A percentile compares a stretch with the other conserved stretches of the same genome.
Conservation (phyloP, 2,888 invertebrate genomes). For the Yponomeuta malinellus region DNA sequence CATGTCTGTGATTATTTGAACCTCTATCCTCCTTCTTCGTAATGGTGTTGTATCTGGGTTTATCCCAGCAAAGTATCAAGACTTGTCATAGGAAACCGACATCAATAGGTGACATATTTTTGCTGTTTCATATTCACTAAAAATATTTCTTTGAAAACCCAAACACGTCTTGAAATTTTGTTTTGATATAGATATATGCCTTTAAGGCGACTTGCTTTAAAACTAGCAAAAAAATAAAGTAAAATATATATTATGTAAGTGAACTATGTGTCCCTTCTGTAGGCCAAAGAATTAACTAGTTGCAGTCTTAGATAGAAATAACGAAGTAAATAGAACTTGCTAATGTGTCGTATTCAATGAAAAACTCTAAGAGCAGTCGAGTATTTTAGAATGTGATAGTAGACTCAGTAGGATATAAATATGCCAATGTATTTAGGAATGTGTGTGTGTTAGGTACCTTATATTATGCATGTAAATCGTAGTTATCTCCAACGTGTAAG, state of each 20-base stretch:
- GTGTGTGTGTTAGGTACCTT: slow-evolving; percentile 56
- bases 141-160: too few relatives aligned
- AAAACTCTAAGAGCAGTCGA: slow-evolving; percentile 33
- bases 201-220: slow-evolving; percentile 10
- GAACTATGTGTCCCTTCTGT: not conserved
- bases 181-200: slow-evolving; percentile 9
- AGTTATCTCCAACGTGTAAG: slow-evolving; percentile 38
- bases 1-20: slow-evolving; percentile 51
- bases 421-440: slow-evolving; percentile 39
- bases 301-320: not conserved
- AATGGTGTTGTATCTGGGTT: slow-evolving; percentile 43
- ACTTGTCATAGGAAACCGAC: not conserved
- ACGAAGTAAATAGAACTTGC: not conserved
- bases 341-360: slow-evolving; percentile 20
- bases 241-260: not conserved
- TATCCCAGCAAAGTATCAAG: slow-evolving; percentile 19
- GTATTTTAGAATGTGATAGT: slow-evolving; percentile 28
- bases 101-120: not conserved
- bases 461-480: slow-evolving; percentile 52
- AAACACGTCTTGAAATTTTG: slow-evolving; percentile 26
- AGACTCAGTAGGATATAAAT: slow-evolving; percentile 36
- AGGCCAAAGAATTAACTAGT: not conserved
- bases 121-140: too few relatives aligned
- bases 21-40: slow-evolving; percentile 51
- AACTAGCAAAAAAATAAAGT: not conserved